Evolutionary conservation across 2,888 invertebrate species (phyloP).

Genomic region (Lepas anatifera): DNA sequence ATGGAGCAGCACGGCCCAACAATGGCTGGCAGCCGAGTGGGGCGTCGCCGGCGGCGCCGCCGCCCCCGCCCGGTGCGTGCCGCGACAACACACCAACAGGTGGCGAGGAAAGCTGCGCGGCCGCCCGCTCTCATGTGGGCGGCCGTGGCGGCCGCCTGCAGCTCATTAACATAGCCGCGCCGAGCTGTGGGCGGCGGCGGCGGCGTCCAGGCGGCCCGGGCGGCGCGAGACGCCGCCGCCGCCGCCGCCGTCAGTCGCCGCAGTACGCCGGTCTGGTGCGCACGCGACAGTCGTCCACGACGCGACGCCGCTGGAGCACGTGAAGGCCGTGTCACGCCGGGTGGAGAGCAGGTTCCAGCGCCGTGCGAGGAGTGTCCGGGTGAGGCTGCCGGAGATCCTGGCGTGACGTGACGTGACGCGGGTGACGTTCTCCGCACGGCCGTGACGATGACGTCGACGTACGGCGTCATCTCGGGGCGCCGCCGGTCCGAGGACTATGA

Average conservation of each 20-base stretch:
- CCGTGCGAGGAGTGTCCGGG: too few species aligned
- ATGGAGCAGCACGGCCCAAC: too few species aligned
- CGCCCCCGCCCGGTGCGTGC: neutral
- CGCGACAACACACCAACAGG: neutral
- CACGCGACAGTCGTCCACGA: neutral
- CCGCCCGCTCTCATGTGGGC: too few species aligned
- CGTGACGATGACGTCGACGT: neutral
- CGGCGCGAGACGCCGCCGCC: neutral
- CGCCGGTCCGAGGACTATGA: neutral
- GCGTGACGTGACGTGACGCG: too few species aligned
- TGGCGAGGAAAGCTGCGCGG: too few species aligned
- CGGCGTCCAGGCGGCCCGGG: neutral
- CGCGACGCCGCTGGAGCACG: neutral
- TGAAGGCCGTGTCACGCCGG: neutral
- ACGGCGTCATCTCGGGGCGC: neutral
- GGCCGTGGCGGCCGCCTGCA: neutral
- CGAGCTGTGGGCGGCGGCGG: neutral
- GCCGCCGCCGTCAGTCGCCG: neutral
- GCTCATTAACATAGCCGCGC: neutral
- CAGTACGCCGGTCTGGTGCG: neutral
- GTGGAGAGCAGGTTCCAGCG: too few species aligned
- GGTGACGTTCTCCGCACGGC: neutral
- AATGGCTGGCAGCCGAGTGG: too few species aligned
- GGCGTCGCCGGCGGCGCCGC: neutral
- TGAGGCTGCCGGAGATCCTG: too few species aligned